Evolutionary conservation across 1,140 invertebrate genomes (phyloP), one percentile per base, ranked within the genome.

Genomic region (Aphaenogaster floridana): DNA sequence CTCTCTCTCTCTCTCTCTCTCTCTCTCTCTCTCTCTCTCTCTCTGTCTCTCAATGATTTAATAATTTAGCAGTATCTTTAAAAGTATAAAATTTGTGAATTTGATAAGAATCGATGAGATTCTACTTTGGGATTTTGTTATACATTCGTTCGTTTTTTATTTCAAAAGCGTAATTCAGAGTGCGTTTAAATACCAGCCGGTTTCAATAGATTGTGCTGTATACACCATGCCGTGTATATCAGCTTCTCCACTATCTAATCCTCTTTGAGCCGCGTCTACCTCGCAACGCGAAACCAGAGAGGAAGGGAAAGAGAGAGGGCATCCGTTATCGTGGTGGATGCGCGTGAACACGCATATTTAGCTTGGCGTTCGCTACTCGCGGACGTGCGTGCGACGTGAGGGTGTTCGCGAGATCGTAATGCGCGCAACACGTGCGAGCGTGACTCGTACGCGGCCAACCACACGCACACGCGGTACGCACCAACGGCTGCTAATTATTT

Each of bases 271-370:
- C 21, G 74, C 15, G 42, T 48, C 69, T 81, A 74, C 15, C 42
- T 90, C 64, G 71, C 63, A 78, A 79, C 74, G 50, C 36, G 88
- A 87, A 39, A 69, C 0, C 45, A 21, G 42, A 64, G 54, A 81
- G 48, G 36, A 15, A 36, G 39, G n/a, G 39, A 61, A 28, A 50
- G 36, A 72, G 68, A 63, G 8, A 59, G 36, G 50, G 50, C 59
- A 52, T 77, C 72, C 63, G 72, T 91, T 88, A 91, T 89, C 90
- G 57, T 42, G 34, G 39, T 36, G 21, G 83, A 86, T 63, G 74
- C 78, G 83, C 83, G 78, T 88, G 87, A 89, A 91, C 87, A 91
- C 87, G 87, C 79, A 71, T 84, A 86, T 91, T 91, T 84, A 69
- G 87, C 78, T 89, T 79, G 78, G 77, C 54, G 64, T 88, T 76